Evolutionary conservation across 2,888 invertebrate genomes (phyloP), one percentile per base, ranked within the genome.

Genomic region (Neoscelio sp.): DNA sequence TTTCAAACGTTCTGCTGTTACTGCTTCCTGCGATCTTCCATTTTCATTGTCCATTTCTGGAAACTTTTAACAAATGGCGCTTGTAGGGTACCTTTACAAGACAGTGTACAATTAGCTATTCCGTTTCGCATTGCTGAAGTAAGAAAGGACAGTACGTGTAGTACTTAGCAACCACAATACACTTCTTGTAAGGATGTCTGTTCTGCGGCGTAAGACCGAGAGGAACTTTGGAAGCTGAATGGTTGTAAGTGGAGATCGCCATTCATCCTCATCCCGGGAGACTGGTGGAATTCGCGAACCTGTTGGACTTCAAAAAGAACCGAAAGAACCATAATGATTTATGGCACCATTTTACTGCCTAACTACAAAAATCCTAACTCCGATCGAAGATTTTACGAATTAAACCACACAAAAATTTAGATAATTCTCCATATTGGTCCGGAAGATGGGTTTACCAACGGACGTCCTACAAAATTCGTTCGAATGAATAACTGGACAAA

Each of bases 81-180:
- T 33, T 44, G 44, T 44, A 50, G 15, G 10, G 28, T 12, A 35
- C 35, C 52, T 54, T 52, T 67, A 67, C 56, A 54, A 67, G 67
- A 67, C 65, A 52, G 42, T 56, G 35, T 46, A 67, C 67, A 67
- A 67, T 67, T 67, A 67, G 67, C 67, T 15, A 35, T 67, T 46
- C 35, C 56, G 54, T 35, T 46, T 35, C 56, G 35, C 44, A 26
- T 56, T 20, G 42, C 23, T 23, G 23, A 6, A 4, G 23, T 23
- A 3, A 23, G 23, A 6, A 4, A 23, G 23, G 23, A 23, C 23
- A 23, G 23, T 23, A 23, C 23, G 15, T 26, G 33, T 35, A 28
- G 18, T 52, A 33, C 56, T 56, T 26, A 56, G 56, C 44, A 1
- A 23, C 18, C 35, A 67, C 67, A 67, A 67, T 67, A 56, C 56